Conservation (phyloP, 2,113 vertebrate species). For the Camelus dromedarius region DNA sequence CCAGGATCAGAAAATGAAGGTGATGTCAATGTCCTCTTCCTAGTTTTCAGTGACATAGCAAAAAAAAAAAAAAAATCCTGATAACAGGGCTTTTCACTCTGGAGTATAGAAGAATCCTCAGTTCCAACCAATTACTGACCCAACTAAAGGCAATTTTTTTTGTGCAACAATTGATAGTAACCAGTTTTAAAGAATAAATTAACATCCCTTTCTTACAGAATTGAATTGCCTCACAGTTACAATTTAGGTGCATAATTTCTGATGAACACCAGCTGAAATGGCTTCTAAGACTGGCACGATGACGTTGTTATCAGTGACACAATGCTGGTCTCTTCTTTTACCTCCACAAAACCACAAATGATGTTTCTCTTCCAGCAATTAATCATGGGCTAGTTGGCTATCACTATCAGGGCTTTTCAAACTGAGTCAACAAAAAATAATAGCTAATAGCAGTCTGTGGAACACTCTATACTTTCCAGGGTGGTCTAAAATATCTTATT, state of each 20-base stretch:
- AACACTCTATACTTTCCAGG: background rate
- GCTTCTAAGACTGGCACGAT: conserved; percentile 38
- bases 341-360: conserved; percentile 70
- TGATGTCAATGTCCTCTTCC: background rate
- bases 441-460: background rate
- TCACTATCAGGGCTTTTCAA: conserved; percentile 50
- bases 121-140: background rate
- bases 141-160: background rate
- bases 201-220: background rate
- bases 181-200: conserved; percentile 36
- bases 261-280: background rate
- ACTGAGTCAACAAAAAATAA: conserved; percentile 4
- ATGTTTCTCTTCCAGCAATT: conserved; percentile 60
- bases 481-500: background rate
- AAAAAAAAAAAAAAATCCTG: background rate
- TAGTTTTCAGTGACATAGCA: background rate
- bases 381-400: conserved; percentile 42
- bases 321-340: conserved; percentile 65
- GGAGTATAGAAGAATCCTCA: background rate
- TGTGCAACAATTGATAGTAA: background rate
- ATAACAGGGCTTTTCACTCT: background rate
- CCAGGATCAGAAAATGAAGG: background rate
- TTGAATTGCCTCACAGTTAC: conserved; percentile 9
- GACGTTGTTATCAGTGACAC: conserved; percentile 49
- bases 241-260: conserved; percentile 45